phyloP scores from a whole-genome alignment of 2,888 invertebrate species.

The Apotomis turbidana region DNA sequence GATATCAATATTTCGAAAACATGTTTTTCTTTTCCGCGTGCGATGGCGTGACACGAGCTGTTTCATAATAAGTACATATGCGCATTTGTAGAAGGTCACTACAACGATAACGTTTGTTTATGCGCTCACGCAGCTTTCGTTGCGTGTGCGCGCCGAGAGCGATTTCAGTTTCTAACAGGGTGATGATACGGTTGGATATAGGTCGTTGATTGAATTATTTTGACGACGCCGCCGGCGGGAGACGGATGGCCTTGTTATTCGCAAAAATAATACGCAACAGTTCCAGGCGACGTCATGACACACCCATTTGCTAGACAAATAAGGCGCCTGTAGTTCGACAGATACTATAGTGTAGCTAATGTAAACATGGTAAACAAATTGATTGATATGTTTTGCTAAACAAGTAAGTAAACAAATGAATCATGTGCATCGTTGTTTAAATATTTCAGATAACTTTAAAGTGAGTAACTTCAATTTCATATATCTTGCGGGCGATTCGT shows the following conservation, averaged over 20 bases:
- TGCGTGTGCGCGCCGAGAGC: constrained; percentile 27
- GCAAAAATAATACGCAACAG: constrained; percentile 77
- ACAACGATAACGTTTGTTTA: constrained; percentile 61
- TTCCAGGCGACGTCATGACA: constrained; percentile 74
- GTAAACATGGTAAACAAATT: constrained; percentile 39
- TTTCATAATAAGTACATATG: constrained; percentile 52
- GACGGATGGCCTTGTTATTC: constrained; percentile 66
- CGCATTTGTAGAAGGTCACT: constrained; percentile 66
- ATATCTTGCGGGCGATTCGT: no score
- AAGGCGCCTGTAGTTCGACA: constrained; percentile 62
- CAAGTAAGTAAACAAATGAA: constrained; percentile 22
- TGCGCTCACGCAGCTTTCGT: constrained; percentile 53
- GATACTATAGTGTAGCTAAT: constrained; percentile 53
- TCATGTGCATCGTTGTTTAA: background rate
- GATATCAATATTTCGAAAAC: constrained; percentile 49
- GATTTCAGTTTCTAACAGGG: constrained; percentile 52
- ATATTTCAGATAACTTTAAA: background rate
- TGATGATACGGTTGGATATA: constrained; percentile 63
- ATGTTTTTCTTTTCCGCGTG: constrained; percentile 54
- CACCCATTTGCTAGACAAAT: constrained; percentile 78
- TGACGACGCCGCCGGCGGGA: constrained; percentile 50
- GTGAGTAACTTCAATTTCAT: background rate
- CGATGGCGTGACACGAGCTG: constrained; percentile 45
- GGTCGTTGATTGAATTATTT: constrained; percentile 49
- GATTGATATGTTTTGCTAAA: constrained; percentile 17